A percentile compares a stretch with the other conserved stretches of the same genome.
These are phyloP conservation scores for Australoheros facetus DNA, from an alignment of 2,797 vertebrate genomes.

Conservation along the genomic window DNA sequence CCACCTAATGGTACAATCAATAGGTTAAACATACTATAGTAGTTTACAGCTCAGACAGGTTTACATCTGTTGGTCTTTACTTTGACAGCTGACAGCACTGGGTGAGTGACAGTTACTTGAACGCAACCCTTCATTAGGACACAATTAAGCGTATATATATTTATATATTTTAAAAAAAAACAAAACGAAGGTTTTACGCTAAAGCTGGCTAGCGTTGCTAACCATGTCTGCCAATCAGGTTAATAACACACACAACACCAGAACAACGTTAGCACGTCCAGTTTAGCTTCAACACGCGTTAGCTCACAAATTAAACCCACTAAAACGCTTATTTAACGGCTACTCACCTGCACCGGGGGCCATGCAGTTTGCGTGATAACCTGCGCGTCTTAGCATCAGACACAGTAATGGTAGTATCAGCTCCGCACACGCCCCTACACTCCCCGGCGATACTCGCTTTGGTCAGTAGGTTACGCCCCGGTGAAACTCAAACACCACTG, in stretches of 20 bases:
- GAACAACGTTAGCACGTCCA: neutral
- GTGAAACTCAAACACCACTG: conserved; percentile 22
- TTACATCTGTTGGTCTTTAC: conserved; percentile 3
- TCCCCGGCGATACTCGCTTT: neutral
- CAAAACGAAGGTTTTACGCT: neutral
- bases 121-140: neutral
- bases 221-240: neutral
- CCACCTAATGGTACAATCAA: neutral
- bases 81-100: conserved; percentile 18
- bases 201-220: neutral
- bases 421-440: conserved; percentile 29
- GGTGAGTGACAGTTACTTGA: neutral
- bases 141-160: neutral
- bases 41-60: neutral
- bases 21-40: neutral
- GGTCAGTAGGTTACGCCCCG: neutral
- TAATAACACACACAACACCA: neutral
- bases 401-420: conserved; percentile 2
- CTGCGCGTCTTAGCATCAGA: neutral
- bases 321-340: neutral
- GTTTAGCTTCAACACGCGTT: neutral
- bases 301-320: neutral
- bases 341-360: conserved; percentile 31
- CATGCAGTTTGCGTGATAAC: neutral
- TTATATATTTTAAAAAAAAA: too few relatives aligned